Evolutionary conservation across 2,797 vertebrate species (phyloP).

Genomic region (Gymnoscopelus braueri): DNA sequence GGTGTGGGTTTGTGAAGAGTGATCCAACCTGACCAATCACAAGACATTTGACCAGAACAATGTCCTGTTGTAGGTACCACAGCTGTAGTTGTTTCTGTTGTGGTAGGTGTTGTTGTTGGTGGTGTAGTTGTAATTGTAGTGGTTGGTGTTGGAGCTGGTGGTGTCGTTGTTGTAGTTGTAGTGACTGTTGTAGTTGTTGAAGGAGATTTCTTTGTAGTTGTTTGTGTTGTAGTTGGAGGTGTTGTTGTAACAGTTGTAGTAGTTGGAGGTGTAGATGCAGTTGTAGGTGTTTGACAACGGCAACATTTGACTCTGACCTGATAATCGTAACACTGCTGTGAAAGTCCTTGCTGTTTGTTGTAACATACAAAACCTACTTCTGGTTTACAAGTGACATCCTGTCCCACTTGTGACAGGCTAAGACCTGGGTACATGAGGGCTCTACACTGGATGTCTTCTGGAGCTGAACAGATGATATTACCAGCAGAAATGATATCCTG

Average conservation of each 20-base stretch:
- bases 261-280: too few species aligned
- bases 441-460: conserved; percentile 14
- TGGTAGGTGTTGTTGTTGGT: not conserved
- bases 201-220: too few species aligned
- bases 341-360: conserved; percentile 7
- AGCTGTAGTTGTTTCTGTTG: not conserved
- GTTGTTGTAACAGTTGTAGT: not conserved
- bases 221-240: not conserved
- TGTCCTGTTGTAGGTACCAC: not conserved
- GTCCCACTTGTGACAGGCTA: conserved; percentile 17
- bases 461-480: conserved; percentile 17
- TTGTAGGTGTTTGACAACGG: not conserved
- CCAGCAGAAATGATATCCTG: conserved; percentile 14
- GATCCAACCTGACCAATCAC: conserved; percentile 22
- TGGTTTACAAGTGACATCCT: conserved; percentile 1
- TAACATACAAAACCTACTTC: conserved; percentile 3
- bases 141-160: conserved; percentile 5
- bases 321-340: not conserved
- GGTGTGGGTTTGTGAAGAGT: conserved; percentile 8
- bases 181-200: conserved; percentile 25
- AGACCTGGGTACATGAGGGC: conserved; percentile 3
- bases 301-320: not conserved
- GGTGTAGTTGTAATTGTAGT: not conserved
- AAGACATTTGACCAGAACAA: conserved; percentile 16
- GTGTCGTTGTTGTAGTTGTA: not conserved